Evolutionary conservation across 53 echinoderm and acorn worm genomes (phyloP), one percentile per base, ranked within the genome.

Genomic region (Mesocentrotus franciscanus): DNA sequence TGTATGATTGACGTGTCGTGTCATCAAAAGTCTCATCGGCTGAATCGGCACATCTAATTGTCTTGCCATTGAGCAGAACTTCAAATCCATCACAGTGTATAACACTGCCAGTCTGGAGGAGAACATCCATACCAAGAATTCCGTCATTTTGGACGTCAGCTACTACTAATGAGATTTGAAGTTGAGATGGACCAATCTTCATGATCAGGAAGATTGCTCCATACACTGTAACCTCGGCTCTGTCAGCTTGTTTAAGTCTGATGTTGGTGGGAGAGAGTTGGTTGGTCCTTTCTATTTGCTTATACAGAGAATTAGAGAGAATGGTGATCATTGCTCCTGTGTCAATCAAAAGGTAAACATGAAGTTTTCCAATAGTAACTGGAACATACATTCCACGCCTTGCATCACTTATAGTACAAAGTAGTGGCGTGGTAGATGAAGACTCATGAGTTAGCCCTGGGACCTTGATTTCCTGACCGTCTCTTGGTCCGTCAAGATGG

Each of bases 41-140:
- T 62, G 84, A 60, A 64, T 72, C 57, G 16, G 20, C 74, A 32
- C 90, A 95, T 20, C 33, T 10, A 15, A 96, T 78, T 32, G 27
- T 56, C 61, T 96, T 92, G 16, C 95, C 92, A 58, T 85, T 64
- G 0, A 94, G 42, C 15, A 22, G 12, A 12, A 95, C 62, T 35
- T 92, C 85, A 30, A 87, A 39, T 1, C 35, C 61, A 4, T 85
- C 75, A 11, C 94, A 87, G 60, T 96, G 42, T 15, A 95, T 74
- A 30, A 11, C 91, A 36, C 96, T 95, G 0, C 78, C 89, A 2
- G 94, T 36, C 22, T 29, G 26, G 15, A 87, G 66, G 0, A 96
- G 84, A 20, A 95, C 78, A 92, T 96, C 96, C 92, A 95, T 92
- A 0, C 97, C 97, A 34, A 97, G 84, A 11, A 97, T 85, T 17